These are phyloP conservation scores for Rhorus exstirpatorius DNA, from an alignment of 2,888 invertebrate species.

Conservation along the genomic window DNA sequence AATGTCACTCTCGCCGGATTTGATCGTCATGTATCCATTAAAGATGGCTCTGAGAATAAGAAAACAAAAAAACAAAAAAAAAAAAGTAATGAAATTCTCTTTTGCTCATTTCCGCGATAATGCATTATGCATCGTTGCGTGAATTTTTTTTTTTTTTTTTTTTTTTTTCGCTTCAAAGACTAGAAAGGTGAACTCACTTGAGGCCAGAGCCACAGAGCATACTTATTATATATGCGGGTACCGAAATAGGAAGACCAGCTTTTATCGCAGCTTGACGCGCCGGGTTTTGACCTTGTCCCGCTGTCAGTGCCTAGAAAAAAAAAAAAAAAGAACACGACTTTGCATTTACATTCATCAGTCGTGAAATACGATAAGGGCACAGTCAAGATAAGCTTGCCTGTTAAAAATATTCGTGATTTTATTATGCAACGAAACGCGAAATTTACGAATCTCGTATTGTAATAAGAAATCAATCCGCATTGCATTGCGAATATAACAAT, in stretches of 20 bases:
- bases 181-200: constrained; percentile 87
- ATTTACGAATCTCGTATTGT: no score
- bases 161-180: background rate
- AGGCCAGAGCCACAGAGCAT: constrained; percentile 95
- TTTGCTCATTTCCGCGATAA: constrained; percentile 20
- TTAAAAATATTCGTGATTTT: no score
- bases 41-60: constrained; percentile 88
- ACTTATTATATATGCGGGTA: constrained; percentile 91
- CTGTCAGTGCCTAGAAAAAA: constrained; percentile 88
- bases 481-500: no score
- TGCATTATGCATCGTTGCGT: constrained; percentile 53
- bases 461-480: no score
- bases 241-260: constrained; percentile 90
- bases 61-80: constrained; percentile 24
- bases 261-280: constrained; percentile 92
- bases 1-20: constrained; percentile 89
- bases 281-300: constrained; percentile 94
- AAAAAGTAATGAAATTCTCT: background rate
- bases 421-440: no score
- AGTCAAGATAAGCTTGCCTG: no score
- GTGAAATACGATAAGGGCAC: background rate
- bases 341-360: background rate
- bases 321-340: constrained; percentile 48
- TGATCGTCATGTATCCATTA: constrained; percentile 90
- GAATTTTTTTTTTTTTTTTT: constrained; percentile 33